A percentile compares a stretch with the other conserved stretches of the same genome.
phyloP scores from a whole-genome alignment of 2,888 invertebrate species.

The Dromius quadrimaculatus region DNA sequence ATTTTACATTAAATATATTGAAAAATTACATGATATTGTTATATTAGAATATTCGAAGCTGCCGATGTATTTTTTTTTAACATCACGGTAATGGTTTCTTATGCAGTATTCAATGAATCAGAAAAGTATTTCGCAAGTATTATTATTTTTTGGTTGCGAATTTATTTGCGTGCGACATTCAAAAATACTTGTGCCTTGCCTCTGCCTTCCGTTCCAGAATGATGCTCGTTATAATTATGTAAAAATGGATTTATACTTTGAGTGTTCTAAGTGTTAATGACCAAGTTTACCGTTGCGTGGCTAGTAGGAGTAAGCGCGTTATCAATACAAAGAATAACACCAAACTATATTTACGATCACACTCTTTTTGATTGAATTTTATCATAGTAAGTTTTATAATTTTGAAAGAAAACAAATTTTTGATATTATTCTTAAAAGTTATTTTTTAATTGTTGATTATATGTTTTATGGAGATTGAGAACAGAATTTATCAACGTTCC shows the following conservation, averaged over 20 bases:
- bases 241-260: conserved; percentile 40
- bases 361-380: conserved; percentile 49
- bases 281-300: conserved; percentile 23
- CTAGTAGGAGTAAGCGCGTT: conserved; percentile 18
- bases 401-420: conserved; percentile 30
- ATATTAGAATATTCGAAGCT: not conserved
- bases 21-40: no score
- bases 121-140: conserved; percentile 17
- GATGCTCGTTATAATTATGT: conserved; percentile 26
- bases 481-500: no score
- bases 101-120: no score
- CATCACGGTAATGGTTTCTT: not conserved
- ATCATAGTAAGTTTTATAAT: conserved; percentile 47
- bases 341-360: conserved; percentile 48
- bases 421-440: conserved; percentile 39
- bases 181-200: not conserved
- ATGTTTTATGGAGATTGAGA: conserved; percentile 27
- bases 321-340: conserved; percentile 51
- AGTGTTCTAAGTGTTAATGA: conserved; percentile 42
- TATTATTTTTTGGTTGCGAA: conserved; percentile 4
- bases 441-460: conserved; percentile 33
- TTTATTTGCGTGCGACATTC: not conserved
- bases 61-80: not conserved
- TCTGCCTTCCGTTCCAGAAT: conserved; percentile 13
- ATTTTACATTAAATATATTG: no score